Conservation (phyloP, 2,888 invertebrate genomes). For the Tipula helvola region DNA sequence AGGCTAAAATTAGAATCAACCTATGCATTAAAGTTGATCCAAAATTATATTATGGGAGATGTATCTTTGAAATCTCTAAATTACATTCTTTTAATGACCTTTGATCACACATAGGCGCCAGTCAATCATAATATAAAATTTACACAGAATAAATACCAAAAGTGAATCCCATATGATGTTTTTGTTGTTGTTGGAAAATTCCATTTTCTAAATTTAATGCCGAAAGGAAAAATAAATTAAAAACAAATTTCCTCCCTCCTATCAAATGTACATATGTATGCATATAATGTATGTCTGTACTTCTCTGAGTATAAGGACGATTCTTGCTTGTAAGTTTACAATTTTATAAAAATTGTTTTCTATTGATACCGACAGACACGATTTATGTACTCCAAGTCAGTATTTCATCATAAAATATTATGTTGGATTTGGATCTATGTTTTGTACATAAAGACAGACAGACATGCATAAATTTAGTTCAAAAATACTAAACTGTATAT, state of each 20-base stretch:
- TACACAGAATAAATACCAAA: not conserved
- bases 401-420: not conserved
- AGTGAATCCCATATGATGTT: not conserved
- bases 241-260: not conserved
- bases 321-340: not conserved
- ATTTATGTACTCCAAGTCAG: not conserved
- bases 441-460: not conserved
- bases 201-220: not conserved
- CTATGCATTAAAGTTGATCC: no score
- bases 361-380: not conserved
- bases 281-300: no score
- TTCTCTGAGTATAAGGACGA: not conserved
- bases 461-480: not conserved
- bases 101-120: not conserved
- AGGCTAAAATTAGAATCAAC: no score
- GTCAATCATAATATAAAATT: not conserved
- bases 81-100: not conserved
- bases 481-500: not conserved
- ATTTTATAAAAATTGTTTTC: not conserved
- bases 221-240: not conserved
- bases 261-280: not conserved
- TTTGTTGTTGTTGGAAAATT: not conserved
- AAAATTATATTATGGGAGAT: no score
- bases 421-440: not conserved
- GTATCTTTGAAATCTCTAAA: not conserved